phyloP scores from a whole-genome alignment of 2,888 invertebrate species.

The Amphipoea lucens region DNA sequence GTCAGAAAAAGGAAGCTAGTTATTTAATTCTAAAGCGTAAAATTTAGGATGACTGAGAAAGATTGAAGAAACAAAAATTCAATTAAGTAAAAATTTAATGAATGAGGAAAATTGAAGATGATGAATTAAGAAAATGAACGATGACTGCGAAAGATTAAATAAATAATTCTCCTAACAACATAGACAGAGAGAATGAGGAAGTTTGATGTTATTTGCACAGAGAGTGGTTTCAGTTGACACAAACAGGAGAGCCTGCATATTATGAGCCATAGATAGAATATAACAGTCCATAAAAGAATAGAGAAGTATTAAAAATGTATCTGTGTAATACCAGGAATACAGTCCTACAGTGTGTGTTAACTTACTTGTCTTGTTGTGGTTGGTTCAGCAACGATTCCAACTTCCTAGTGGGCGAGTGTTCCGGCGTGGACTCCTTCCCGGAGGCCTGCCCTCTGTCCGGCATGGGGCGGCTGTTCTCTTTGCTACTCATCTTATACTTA shows the following conservation, averaged over 20 bases:
- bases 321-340: no score
- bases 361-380: conserved; percentile 79
- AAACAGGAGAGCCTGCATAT: neutral
- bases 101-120: neutral
- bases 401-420: conserved; percentile 89
- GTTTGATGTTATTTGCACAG: neutral
- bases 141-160: neutral
- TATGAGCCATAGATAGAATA: neutral
- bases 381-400: conserved; percentile 71
- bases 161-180: neutral
- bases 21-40: neutral
- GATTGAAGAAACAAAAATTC: neutral
- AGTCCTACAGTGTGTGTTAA: conserved; percentile 15
- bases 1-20: neutral
- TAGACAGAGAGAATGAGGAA: neutral
- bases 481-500: conserved; percentile 78
- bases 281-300: neutral
- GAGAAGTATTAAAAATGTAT: neutral
- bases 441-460: conserved; percentile 90
- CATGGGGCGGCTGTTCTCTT: conserved; percentile 79
- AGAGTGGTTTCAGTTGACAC: neutral
- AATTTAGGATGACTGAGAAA: neutral
- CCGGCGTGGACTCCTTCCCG: conserved; percentile 92
- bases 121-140: neutral
- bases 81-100: neutral